These are phyloP conservation scores for Microcebus jonahi DNA, from an alignment of 2,113 vertebrate species.

Conservation along the genomic window DNA sequence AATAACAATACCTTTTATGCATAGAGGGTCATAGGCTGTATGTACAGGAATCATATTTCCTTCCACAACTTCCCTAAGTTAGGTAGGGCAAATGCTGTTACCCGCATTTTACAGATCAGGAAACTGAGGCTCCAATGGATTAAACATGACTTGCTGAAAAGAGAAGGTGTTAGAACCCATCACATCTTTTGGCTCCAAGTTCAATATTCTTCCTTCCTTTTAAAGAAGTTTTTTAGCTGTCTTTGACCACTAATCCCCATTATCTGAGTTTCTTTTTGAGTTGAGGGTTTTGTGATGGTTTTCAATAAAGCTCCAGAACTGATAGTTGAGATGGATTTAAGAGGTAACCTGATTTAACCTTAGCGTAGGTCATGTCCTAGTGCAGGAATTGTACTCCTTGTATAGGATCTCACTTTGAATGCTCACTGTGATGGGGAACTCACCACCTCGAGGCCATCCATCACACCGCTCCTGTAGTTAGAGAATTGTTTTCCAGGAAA, in stretches of 20 bases:
- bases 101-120: background rate
- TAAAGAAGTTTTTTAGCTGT: background rate
- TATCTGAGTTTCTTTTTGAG: background rate
- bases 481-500: slow-evolving; percentile 77
- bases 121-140: background rate
- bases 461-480: slow-evolving; percentile 72
- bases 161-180: background rate
- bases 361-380: too few relatives aligned
- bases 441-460: background rate
- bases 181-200: background rate
- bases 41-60: too few relatives aligned
- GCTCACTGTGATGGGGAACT: background rate
- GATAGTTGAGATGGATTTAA: background rate
- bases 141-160: background rate
- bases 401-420: too few relatives aligned
- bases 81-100: background rate
- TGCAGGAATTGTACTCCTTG: too few relatives aligned
- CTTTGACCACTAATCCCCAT: background rate
- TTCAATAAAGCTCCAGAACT: background rate
- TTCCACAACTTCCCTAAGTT: too few relatives aligned
- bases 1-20: background rate
- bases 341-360: too few relatives aligned
- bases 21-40: background rate
- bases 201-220: background rate
- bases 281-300: background rate